Percentiles rank a stretch among this genome's conserved stretches.
Conservation (phyloP, 2,113 vertebrate species). For the Etheostoma cragini region DNA sequence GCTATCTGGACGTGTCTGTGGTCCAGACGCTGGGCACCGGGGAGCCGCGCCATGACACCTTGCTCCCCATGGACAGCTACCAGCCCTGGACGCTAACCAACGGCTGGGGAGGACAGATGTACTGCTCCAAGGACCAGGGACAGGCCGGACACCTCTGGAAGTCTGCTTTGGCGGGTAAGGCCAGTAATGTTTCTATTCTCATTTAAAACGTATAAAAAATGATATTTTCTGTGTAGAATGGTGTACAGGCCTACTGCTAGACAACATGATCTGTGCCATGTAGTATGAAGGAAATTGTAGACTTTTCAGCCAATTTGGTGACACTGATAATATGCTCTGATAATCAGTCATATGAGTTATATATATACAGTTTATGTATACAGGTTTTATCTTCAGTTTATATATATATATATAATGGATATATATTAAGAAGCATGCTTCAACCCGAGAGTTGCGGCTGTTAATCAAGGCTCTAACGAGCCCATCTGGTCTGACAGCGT, state of each 20-base stretch:
- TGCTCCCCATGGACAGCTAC: conserved; percentile 92
- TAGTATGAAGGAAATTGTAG: neutral
- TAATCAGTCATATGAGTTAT: neutral
- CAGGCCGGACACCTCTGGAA: conserved; percentile 92
- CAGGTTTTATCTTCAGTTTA: too few relatives aligned
- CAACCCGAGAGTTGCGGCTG: conserved; percentile 2
- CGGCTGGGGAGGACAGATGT: conserved; percentile 93
- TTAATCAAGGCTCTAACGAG: conserved; percentile 2
- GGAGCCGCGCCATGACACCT: conserved; percentile 89
- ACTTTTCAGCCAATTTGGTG: neutral
- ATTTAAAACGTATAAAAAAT: neutral
- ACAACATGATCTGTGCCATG: neutral
- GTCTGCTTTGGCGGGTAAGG: conserved; percentile 91
- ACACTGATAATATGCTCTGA: neutral
- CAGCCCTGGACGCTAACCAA: conserved; percentile 92
- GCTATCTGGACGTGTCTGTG: conserved; percentile 95
- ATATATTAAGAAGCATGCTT: neutral
- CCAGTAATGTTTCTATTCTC: neutral
- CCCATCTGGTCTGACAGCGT: neutral
- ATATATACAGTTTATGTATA: too few relatives aligned
- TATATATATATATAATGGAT: neutral
- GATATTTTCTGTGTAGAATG: neutral
- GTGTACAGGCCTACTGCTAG: neutral
- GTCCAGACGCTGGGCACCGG: conserved; percentile 88
- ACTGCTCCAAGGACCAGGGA: conserved; percentile 92